These are phyloP conservation scores for Thereva nobilitata DNA, from an alignment of 2,888 invertebrate species.

Conservation along the genomic window DNA sequence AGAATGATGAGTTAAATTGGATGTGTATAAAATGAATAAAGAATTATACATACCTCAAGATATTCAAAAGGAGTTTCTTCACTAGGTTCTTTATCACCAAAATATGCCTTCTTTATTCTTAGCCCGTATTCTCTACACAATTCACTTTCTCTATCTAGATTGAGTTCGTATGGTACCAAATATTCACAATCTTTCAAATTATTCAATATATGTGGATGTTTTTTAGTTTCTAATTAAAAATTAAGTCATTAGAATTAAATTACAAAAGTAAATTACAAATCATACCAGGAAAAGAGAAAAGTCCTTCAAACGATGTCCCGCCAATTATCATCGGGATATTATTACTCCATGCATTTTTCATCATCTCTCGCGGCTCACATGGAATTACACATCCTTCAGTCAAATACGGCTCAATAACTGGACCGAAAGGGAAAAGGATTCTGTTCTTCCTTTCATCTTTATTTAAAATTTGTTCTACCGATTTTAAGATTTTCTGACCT, in stretches of 20 bases:
- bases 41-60: conserved; percentile 51
- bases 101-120: conserved; percentile 58
- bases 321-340: conserved; percentile 55
- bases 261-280: conserved; percentile 5
- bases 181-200: conserved; percentile 52
- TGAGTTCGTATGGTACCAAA: conserved; percentile 52
- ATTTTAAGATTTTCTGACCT: conserved; percentile 52
- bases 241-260: not conserved
- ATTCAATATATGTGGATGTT: conserved; percentile 49
- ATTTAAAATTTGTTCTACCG: conserved; percentile 53
- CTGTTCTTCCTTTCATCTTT: conserved; percentile 52
- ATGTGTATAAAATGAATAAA: not conserved
- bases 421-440: conserved; percentile 52
- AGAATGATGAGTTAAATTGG: not conserved
- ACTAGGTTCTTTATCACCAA: conserved; percentile 55
- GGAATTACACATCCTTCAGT: conserved; percentile 53
- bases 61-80: conserved; percentile 54
- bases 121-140: conserved; percentile 52
- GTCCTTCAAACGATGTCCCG: conserved; percentile 55
- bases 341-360: conserved; percentile 55
- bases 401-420: conserved; percentile 53
- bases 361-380: conserved; percentile 52
- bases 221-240: conserved; percentile 24
- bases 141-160: conserved; percentile 48
- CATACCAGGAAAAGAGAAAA: conserved; percentile 50